Conservation (phyloP, 2,113 vertebrate genomes). For the Prunella himalayana region DNA sequence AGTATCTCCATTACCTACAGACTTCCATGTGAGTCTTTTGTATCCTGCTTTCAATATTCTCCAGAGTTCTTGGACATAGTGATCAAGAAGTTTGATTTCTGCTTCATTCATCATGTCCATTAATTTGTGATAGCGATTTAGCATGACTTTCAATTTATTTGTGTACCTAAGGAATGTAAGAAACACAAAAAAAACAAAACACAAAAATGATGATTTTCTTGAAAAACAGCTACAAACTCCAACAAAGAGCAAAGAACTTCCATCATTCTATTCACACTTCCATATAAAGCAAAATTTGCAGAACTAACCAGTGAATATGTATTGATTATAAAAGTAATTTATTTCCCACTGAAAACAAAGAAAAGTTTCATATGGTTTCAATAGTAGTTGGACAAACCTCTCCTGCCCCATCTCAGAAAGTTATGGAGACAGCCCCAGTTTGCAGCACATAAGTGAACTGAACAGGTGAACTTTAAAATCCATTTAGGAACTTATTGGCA, state of each 20-base stretch:
- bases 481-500: neutral
- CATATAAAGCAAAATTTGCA: neutral
- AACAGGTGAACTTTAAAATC: neutral
- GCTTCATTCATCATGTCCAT: constrained; percentile 75
- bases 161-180: constrained; percentile 67
- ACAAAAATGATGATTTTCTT: neutral
- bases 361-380: neutral
- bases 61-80: constrained; percentile 73
- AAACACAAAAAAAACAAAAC: neutral
- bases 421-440: neutral
- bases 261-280: neutral
- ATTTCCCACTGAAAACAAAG: neutral
- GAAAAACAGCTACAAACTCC: neutral
- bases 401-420: neutral
- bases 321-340: neutral
- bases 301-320: neutral
- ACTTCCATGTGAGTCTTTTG: constrained; percentile 86
- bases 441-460: neutral
- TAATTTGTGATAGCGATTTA: constrained; percentile 75
- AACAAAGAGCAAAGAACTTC: neutral
- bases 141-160: constrained; percentile 68
- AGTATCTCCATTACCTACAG: constrained; percentile 71
- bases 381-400: neutral
- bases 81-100: constrained; percentile 75
- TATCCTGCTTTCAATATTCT: constrained; percentile 75